A percentile compares a stretch with the other conserved stretches of the same genome.
phyloP scores from a whole-genome alignment of 1,140 invertebrate genomes.

The Sycophaga agraensis region DNA sequence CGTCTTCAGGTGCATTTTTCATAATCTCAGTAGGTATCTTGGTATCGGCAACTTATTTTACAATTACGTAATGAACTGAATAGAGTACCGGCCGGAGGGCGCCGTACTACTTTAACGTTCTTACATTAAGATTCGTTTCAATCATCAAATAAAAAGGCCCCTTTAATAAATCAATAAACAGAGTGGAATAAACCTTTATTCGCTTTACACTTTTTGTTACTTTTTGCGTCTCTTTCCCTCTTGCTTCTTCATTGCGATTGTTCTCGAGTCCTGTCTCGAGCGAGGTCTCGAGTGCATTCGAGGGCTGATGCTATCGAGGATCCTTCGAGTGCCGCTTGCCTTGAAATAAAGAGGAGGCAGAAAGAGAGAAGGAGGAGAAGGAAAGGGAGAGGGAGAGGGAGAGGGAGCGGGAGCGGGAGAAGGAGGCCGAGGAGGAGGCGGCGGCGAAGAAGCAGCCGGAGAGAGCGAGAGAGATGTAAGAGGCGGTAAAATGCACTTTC shows the following conservation, averaged over 20 bases:
- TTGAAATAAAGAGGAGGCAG: slow-evolving; percentile 23
- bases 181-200: no score
- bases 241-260: background rate
- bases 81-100: no score
- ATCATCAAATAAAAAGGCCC: slow-evolving; percentile 13
- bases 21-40: no score
- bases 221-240: background rate
- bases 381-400: slow-evolving; percentile 2
- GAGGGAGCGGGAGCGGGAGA: background rate
- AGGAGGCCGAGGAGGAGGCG: background rate
- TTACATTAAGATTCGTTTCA: background rate
- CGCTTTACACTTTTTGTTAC: slow-evolving; percentile 2
- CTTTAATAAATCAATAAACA: background rate
- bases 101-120: background rate
- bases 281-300: background rate
- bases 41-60: no score
- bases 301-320: slow-evolving; percentile 9
- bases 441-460: slow-evolving; percentile 7
- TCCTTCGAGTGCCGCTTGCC: slow-evolving; percentile 2
- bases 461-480: no score
- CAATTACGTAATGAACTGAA: no score
- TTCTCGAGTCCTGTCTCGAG: background rate
- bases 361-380: background rate
- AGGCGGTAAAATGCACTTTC: no score
- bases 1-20: no score